Percentiles rank a stretch among this genome's conserved stretches.
Conservation (phyloP, 2,113 vertebrate genomes). For the Aegotheles bennettii region DNA sequence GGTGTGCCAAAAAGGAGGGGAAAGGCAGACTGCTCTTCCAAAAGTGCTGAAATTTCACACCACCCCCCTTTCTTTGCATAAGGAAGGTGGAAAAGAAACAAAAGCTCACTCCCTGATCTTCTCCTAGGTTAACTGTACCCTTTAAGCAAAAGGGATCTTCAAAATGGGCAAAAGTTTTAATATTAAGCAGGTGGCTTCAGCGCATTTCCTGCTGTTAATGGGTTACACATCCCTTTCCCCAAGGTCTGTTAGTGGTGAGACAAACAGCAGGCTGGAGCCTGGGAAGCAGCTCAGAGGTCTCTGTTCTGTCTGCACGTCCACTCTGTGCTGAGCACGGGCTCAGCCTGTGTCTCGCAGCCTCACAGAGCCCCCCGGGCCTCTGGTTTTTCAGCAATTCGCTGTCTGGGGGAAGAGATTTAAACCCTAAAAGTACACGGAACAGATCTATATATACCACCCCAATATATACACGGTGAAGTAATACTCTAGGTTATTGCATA, state of each 20-base stretch:
- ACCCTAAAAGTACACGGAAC: background rate
- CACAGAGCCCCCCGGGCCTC: background rate
- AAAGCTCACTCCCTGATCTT: background rate
- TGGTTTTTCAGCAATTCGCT: background rate
- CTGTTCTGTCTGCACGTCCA: background rate
- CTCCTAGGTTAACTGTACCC: background rate
- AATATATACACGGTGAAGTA: background rate
- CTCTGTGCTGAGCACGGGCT: background rate
- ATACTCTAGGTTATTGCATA: constrained; percentile 72
- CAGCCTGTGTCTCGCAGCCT: background rate
- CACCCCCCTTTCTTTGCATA: background rate
- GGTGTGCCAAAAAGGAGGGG: background rate
- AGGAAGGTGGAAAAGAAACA: background rate
- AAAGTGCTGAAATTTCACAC: background rate
- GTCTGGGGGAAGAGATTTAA: background rate
- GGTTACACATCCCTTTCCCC: background rate
- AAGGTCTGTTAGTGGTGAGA: background rate
- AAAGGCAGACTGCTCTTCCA: background rate
- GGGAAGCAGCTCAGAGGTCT: background rate
- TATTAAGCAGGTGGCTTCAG: background rate
- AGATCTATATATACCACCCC: background rate
- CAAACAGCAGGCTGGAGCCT: background rate
- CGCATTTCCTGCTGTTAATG: background rate
- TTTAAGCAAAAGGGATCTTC: background rate
- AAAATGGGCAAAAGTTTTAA: background rate